A percentile compares a stretch with the other conserved stretches of the same genome.
These are phyloP conservation scores for Stichodactyla mertensii DNA, from an alignment of 64 coral and sea anemone genomes.

Conservation along the genomic window DNA sequence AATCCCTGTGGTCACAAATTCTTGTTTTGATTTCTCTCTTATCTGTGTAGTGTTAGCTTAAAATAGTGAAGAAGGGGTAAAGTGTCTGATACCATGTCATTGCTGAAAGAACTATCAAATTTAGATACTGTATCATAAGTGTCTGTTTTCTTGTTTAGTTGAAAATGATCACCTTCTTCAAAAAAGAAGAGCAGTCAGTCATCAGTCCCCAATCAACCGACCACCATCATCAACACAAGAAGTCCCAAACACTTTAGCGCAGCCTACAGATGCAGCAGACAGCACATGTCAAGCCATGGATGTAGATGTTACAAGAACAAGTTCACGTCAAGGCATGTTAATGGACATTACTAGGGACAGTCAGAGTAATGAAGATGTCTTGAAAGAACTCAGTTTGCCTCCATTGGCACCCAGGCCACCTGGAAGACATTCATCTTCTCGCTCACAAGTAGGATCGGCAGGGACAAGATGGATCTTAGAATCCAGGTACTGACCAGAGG, in stretches of 20 bases:
- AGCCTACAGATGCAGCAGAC: neutral
- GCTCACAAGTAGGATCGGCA: slow-evolving; percentile 43
- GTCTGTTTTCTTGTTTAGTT: neutral
- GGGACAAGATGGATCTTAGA: slow-evolving; percentile 34
- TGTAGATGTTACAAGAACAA: neutral
- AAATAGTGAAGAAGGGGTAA: too few relatives aligned
- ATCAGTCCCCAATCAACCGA: neutral
- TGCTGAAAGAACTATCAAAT: too few relatives aligned
- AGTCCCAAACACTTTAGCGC: neutral
- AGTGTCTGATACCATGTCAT: too few relatives aligned
- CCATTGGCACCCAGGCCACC: slow-evolving; percentile 47
- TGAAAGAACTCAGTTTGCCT: slow-evolving; percentile 38
- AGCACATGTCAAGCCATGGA: neutral
- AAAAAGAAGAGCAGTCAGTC: neutral
- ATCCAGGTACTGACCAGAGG: slow-evolving; percentile 2
- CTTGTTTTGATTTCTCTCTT: too few relatives aligned
- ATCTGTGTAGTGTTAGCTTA: too few relatives aligned
- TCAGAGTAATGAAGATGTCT: neutral
- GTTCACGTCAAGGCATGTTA: neutral
- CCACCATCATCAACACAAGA: neutral
- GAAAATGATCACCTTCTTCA: neutral
- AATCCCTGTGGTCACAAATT: too few relatives aligned
- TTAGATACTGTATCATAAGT: neutral
- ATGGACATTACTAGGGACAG: neutral
- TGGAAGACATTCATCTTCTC: slow-evolving; percentile 51